Evolutionary conservation across 2,113 vertebrate species (phyloP).

Genomic region (Murina feae): DNA sequence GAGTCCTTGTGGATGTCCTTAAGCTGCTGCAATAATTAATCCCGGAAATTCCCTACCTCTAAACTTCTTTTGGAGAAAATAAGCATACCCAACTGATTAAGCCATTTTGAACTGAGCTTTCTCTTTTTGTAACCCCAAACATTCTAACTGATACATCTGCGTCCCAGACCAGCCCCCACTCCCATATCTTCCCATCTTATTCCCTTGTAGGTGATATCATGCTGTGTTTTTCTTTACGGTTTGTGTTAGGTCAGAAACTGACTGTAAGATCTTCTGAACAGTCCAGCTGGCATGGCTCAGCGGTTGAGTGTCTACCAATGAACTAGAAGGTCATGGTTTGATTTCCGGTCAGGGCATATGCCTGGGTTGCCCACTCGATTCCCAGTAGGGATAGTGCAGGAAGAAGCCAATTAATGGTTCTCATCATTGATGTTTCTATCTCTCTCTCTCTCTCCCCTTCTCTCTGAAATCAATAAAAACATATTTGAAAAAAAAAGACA

Average conservation of each 20-base stretch:
- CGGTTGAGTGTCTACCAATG: no score
- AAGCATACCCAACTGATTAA: background rate
- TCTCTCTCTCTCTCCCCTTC: no score
- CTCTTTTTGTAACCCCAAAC: background rate
- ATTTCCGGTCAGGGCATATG: no score
- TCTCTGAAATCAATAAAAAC: no score
- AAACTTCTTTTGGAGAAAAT: constrained; percentile 10
- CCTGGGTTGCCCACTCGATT: no score
- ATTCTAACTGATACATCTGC: constrained; percentile 33
- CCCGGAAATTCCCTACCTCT: background rate
- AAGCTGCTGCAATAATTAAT: background rate
- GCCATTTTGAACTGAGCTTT: constrained; percentile 14
- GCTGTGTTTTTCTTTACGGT: constrained; percentile 21
- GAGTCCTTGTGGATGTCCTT: background rate
- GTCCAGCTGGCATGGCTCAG: background rate
- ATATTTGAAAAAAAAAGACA: no score
- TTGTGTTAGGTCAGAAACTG: constrained; percentile 53
- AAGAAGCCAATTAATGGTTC: no score
- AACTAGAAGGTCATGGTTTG: no score
- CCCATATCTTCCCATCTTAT: background rate
- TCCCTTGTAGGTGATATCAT: background rate
- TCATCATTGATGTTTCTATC: no score
- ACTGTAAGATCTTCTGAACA: constrained; percentile 59
- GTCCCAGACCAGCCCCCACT: background rate
- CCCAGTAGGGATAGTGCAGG: no score